Evolutionary conservation across 2,888 invertebrate genomes (phyloP), one percentile per base, ranked within the genome.

Genomic region (Thymelicus acteon): DNA sequence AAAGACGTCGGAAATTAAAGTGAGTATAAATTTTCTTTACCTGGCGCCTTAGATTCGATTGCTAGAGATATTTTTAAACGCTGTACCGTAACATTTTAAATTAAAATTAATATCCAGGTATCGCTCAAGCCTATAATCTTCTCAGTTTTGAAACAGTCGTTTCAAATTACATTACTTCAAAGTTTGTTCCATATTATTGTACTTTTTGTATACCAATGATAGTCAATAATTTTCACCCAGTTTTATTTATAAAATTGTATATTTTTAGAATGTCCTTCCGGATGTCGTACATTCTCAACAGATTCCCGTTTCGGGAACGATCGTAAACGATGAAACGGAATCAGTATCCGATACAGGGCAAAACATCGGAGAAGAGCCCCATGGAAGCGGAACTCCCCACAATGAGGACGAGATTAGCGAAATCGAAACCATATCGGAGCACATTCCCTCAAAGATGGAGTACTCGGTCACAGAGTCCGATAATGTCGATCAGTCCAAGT

Each of bases 211-310:
- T 60, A 61, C 60, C 57, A 64, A 62, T 57, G 12, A 67, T 58
- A 73, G 72, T 65, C 60, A 67, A 57, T 70, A 71, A 75, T 72
- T 76, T 74, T 62, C 63, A 65, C 58, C 68, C 74, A 52, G 74
- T 76, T 79, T 78, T 79, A 79, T 78, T 78, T 79, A 75, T 80
- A 73, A 75, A 76, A 87, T 89, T 88, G 85, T 90, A 90, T 93
- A 92, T 93, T 93, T 93, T 92, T 93, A 93, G 93, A 92, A 88
- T 79, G 84, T 90, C 88, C 93, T 93, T 89, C 93, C 93, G 93
- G 93, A 93, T 90, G 92, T 93, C 85, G 93, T 93, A 81, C 89
- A 93, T 91, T 90, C 90, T 82, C 92, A 93, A 88, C 92, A 90
- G 86, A 89, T 90, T 83, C 81, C 85, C 80, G 80, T 86, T 77